A percentile compares a stretch with the other conserved stretches of the same genome.
phyloP scores from a whole-genome alignment of 2,113 vertebrate genomes.

The Trinectes maculatus region DNA sequence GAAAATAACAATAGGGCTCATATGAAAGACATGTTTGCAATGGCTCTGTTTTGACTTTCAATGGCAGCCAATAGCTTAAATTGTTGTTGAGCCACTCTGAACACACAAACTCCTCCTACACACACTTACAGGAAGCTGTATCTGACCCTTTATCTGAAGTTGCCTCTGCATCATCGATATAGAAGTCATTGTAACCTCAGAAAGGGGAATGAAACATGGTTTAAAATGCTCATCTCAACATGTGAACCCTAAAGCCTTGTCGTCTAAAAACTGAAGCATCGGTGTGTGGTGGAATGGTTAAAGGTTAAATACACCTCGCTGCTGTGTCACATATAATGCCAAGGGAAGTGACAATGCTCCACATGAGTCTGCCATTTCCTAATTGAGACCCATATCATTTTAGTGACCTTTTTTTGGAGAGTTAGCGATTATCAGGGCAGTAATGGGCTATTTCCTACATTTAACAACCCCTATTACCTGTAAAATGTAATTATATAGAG shows the following conservation, averaged over 20 bases:
- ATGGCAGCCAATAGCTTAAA: constrained; percentile 16
- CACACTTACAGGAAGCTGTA: neutral
- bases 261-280: constrained; percentile 42
- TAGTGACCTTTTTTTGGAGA: constrained; percentile 35
- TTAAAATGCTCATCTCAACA: constrained; percentile 12
- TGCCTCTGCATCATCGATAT: constrained; percentile 1
- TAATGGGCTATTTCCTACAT: constrained; percentile 42
- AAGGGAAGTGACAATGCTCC: constrained; percentile 25
- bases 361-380: constrained; percentile 7
- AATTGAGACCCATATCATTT: constrained; percentile 25
- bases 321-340: constrained; percentile 22
- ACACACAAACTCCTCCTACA: neutral
- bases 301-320: neutral
- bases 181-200: constrained; percentile 5
- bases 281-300: constrained; percentile 37
- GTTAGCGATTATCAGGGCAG: constrained; percentile 40
- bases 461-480: constrained; percentile 33
- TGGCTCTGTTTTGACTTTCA: constrained; percentile 13
- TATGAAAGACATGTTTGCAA: constrained; percentile 17
- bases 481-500: constrained; percentile 41
- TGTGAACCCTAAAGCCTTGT: constrained; percentile 11
- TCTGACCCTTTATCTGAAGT: constrained; percentile 8
- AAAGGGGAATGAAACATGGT: constrained; percentile 24
- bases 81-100: neutral
- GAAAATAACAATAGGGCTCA: constrained; percentile 35